A percentile compares a stretch with the other conserved stretches of the same genome.
Conservation (phyloP, 2,113 vertebrate species). For the Climacteris rufus region DNA sequence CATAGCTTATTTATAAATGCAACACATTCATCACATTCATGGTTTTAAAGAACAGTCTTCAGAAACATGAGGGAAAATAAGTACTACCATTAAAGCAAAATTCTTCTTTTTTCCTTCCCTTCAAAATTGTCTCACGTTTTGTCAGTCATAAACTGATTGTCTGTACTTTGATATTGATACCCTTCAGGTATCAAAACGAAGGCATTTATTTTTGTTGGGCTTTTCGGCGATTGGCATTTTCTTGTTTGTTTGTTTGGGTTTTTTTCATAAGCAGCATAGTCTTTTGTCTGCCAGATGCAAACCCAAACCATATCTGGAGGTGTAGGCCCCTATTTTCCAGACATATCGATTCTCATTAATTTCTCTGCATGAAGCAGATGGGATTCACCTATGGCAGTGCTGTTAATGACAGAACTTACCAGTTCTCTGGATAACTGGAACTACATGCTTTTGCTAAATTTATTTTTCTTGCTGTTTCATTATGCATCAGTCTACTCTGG, state of each 20-base stretch:
- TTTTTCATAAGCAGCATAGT: background rate
- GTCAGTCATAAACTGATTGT: background rate
- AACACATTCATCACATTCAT: background rate
- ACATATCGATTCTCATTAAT: background rate
- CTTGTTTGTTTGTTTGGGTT: fast-evolving
- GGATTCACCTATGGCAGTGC: background rate
- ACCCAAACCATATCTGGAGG: background rate
- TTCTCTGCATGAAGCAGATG: background rate
- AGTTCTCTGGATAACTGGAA: background rate
- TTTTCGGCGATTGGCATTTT: fast-evolving
- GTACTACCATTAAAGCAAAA: background rate
- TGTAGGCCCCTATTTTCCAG: background rate
- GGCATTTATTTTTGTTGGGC: background rate
- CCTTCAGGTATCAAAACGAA: background rate
- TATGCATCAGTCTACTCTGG: background rate
- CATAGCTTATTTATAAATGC: constrained; percentile 14
- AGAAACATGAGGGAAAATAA: background rate
- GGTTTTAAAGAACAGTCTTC: background rate
- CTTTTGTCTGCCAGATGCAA: background rate
- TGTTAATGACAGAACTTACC: background rate
- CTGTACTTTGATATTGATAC: background rate
- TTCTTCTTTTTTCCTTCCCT: background rate
- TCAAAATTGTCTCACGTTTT: background rate
- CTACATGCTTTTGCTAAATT: background rate
- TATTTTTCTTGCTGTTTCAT: background rate